These are phyloP conservation scores for Botia almorhae DNA, from an alignment of 2,797 vertebrate species.

Conservation along the genomic window DNA sequence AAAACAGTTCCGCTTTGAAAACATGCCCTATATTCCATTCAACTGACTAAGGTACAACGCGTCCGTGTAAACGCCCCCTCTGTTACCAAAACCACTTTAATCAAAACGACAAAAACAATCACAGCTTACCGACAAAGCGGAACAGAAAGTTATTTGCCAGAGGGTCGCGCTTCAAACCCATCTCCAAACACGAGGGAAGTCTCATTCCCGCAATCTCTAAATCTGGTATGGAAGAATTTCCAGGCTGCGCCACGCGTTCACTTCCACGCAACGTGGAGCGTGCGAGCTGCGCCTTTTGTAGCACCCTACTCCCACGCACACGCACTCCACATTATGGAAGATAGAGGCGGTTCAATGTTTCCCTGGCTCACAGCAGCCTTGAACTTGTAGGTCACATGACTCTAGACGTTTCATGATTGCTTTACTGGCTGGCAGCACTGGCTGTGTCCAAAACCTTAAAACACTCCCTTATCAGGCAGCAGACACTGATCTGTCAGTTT, in stretches of 20 bases:
- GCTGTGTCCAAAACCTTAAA: too few species aligned
- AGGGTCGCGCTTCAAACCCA: constrained; percentile 39
- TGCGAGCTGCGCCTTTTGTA: constrained; percentile 30
- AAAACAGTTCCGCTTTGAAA: neutral
- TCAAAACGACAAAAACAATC: neutral
- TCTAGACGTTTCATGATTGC: neutral
- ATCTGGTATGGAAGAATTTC: neutral
- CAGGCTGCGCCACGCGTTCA: constrained; percentile 22
- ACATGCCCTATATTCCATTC: neutral
- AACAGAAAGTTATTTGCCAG: constrained; percentile 48
- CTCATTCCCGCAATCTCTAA: constrained; percentile 46
- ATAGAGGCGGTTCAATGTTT: constrained; percentile 21
- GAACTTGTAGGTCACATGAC: neutral
- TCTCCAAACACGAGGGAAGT: constrained; percentile 47
- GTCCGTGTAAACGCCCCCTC: neutral
- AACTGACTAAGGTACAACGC: too few species aligned
- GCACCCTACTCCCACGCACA: constrained; percentile 37
- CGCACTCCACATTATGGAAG: neutral
- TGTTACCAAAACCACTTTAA: neutral
- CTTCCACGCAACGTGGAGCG: constrained; percentile 7
- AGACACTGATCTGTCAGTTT: too few species aligned
- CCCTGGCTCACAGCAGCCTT: constrained; percentile 23
- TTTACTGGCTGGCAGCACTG: neutral
- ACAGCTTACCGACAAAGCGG: constrained; percentile 53
- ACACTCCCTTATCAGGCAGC: too few species aligned